Conservation (phyloP, 2,113 vertebrate species). For the Carassius auratus region DNA sequence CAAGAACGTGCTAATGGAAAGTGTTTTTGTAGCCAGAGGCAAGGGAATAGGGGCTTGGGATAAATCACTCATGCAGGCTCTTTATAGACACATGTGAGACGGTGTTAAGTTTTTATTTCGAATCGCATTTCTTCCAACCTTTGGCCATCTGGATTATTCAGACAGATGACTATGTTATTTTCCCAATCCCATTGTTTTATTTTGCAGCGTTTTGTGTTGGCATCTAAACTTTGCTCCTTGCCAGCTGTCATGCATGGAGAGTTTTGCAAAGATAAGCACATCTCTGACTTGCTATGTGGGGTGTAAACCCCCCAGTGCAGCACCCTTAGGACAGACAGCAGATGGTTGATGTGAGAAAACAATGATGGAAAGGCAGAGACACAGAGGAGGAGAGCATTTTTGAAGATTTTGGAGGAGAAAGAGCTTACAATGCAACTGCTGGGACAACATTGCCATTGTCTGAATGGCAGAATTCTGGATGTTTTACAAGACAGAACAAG, state of each 20-base stretch:
- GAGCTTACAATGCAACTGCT: constrained; percentile 1
- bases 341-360: constrained; percentile 49
- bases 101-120: neutral
- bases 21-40: constrained; percentile 31
- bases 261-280: constrained; percentile 54
- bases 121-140: constrained; percentile 8
- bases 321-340: constrained; percentile 43
- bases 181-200: neutral
- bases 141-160: constrained; percentile 28
- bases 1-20: constrained; percentile 45
- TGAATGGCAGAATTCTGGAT: neutral
- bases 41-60: constrained; percentile 10
- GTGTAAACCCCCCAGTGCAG: neutral
- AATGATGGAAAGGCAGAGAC: constrained; percentile 36
- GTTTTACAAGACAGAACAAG: neutral
- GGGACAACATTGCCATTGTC: neutral
- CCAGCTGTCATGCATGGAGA: constrained; percentile 35
- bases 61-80: neutral
- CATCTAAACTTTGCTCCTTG: constrained; percentile 35
- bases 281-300: constrained; percentile 1
- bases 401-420: constrained; percentile 13
- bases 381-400: neutral
- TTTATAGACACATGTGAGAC: constrained; percentile 39
- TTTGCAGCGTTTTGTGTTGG: constrained; percentile 7
- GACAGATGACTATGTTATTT: neutral